Conservation (phyloP, 2,797 vertebrate genomes). For the Lepus oiostolus region DNA sequence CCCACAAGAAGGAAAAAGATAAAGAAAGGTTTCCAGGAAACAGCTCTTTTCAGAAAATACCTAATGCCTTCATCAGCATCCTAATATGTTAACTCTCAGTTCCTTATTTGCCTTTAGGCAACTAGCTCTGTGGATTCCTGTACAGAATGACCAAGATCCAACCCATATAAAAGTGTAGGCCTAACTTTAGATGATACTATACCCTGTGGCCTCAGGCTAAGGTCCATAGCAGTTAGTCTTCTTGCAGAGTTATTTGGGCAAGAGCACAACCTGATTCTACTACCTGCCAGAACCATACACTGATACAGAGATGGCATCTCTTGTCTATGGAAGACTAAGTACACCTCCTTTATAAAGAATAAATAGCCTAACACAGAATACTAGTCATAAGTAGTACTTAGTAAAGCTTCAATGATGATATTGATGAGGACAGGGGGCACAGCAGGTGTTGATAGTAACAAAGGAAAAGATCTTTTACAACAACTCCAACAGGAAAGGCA, state of each 20-base stretch:
- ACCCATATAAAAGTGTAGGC: conserved; percentile 38
- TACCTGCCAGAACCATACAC: background rate
- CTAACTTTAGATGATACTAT: conserved; percentile 47
- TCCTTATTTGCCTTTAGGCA: conserved; percentile 71
- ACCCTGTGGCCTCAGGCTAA: conserved; percentile 72
- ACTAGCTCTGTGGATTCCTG: conserved; percentile 65
- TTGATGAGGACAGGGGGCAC: background rate
- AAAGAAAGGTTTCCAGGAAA: conserved; percentile 50
- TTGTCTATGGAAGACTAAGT: background rate
- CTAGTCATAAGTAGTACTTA: background rate
- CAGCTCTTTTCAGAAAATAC: conserved; percentile 57
- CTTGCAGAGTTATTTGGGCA: conserved; percentile 42
- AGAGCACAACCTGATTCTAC: background rate
- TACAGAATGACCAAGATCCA: conserved; percentile 41
- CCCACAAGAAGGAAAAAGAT: background rate
- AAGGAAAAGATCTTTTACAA: background rate
- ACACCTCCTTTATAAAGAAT: background rate
- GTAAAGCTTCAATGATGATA: background rate
- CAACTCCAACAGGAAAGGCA: background rate
- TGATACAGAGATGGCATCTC: conserved; percentile 7
- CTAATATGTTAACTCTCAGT: conserved; percentile 14
- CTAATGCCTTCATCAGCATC: conserved; percentile 8
- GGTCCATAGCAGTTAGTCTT: conserved; percentile 32
- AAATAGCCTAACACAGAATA: background rate
- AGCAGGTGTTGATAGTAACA: background rate